Conservation (phyloP, 2,797 vertebrate genomes). For the Corythornis leucogaster region DNA sequence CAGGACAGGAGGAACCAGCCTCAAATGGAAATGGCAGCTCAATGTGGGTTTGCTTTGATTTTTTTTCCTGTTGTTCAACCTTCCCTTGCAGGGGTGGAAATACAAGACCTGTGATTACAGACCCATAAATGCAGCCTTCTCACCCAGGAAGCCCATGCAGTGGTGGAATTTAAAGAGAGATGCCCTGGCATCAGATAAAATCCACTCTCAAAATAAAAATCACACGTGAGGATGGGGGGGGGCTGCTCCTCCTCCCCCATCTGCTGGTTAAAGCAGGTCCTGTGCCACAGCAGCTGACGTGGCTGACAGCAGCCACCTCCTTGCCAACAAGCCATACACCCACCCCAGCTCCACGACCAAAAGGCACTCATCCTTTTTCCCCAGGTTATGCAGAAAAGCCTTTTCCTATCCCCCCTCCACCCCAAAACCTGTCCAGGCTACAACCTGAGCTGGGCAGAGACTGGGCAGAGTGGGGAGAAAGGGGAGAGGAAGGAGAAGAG, state of each 20-base stretch:
- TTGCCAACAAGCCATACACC: not conserved
- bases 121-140: accelerated
- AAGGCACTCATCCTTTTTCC: accelerated
- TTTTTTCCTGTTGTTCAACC: accelerated
- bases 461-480: not conserved
- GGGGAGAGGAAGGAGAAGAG: not conserved
- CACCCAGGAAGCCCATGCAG: too few relatives aligned
- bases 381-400: not conserved
- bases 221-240: accelerated
- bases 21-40: not conserved
- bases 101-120: not conserved
- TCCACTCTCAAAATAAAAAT: accelerated
- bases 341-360: not conserved
- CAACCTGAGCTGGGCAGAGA: not conserved
- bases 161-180: accelerated
- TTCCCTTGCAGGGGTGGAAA: not conserved
- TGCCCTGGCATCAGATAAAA: not conserved
- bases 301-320: not conserved
- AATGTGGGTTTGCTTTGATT: accelerated
- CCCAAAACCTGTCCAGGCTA: not conserved
- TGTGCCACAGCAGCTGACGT: not conserved
- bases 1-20: too few relatives aligned
- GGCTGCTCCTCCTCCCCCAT: not conserved
- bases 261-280: accelerated
- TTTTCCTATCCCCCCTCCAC: not conserved